These are phyloP conservation scores for Bombus superbus DNA, from an alignment of 1,140 invertebrate species.

Conservation along the genomic window DNA sequence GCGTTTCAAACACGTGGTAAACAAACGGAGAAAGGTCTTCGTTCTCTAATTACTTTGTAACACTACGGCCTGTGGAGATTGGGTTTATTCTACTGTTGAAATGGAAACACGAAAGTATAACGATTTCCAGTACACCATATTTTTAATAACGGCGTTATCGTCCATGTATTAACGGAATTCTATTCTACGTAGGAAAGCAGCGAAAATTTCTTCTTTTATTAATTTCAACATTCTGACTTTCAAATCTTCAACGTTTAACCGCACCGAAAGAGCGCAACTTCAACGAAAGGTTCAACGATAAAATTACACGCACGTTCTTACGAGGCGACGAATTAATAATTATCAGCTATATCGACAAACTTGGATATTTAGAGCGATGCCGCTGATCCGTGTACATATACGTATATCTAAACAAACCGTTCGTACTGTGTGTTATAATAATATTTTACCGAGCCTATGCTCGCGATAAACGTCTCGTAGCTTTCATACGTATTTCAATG, in stretches of 20 bases:
- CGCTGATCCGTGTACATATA: too few species aligned
- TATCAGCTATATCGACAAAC: too few species aligned
- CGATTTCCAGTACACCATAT: background rate
- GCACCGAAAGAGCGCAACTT: background rate
- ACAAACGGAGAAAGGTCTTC: background rate
- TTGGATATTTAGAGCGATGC: too few species aligned
- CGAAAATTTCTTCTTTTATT: background rate
- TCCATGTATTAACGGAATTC: background rate
- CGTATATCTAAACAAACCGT: too few species aligned
- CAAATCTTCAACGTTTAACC: background rate
- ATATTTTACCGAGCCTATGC: too few species aligned
- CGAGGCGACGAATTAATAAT: too few species aligned
- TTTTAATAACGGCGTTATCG: background rate
- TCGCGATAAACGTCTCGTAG: too few species aligned
- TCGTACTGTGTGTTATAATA: too few species aligned
- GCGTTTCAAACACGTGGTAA: background rate
- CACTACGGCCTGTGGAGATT: background rate
- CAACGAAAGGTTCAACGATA: background rate
- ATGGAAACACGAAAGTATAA: background rate
- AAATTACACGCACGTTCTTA: background rate
- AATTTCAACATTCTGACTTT: background rate
- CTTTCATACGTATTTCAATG: too few species aligned
- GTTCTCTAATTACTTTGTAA: background rate
- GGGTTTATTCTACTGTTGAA: background rate
- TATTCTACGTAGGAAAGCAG: background rate